Percentiles rank a stretch among this genome's conserved stretches.
Evolutionary conservation across 2,113 vertebrate genomes (phyloP).

Genomic region (Nothobranchius kuhntae): DNA sequence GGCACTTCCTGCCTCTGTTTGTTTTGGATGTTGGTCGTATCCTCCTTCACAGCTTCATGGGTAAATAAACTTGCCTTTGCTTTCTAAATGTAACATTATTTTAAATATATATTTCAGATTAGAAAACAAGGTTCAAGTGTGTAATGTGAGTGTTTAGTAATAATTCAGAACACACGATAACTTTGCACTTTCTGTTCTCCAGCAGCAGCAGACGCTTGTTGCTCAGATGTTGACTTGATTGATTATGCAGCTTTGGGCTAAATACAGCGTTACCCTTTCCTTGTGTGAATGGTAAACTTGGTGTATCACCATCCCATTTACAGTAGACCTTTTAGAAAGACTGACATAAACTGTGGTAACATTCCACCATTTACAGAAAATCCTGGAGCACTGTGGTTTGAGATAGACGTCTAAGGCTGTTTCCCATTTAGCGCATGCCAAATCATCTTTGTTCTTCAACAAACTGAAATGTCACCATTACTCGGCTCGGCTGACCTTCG

Average conservation of each 20-base stretch:
- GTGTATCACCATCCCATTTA: not conserved
- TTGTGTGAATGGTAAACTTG: not conserved
- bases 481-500: too few relatives aligned
- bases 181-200: not conserved
- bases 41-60: not conserved
- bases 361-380: not conserved
- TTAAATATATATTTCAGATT: too few relatives aligned
- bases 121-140: not conserved
- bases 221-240: too few relatives aligned
- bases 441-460: too few relatives aligned
- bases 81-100: not conserved
- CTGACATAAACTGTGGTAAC: not conserved
- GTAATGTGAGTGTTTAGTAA: not conserved
- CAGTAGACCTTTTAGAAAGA: not conserved
- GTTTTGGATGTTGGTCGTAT: constrained; percentile 4
- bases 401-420: too few relatives aligned
- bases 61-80: constrained; percentile 8
- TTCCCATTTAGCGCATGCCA: too few relatives aligned
- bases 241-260: not conserved
- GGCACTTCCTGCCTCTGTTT: not conserved
- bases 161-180: not conserved
- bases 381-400: too few relatives aligned
- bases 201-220: not conserved
- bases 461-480: too few relatives aligned
- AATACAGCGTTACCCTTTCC: not conserved